Conservation (phyloP, 2,797 vertebrate genomes). For the Trachops cirrhosus region DNA sequence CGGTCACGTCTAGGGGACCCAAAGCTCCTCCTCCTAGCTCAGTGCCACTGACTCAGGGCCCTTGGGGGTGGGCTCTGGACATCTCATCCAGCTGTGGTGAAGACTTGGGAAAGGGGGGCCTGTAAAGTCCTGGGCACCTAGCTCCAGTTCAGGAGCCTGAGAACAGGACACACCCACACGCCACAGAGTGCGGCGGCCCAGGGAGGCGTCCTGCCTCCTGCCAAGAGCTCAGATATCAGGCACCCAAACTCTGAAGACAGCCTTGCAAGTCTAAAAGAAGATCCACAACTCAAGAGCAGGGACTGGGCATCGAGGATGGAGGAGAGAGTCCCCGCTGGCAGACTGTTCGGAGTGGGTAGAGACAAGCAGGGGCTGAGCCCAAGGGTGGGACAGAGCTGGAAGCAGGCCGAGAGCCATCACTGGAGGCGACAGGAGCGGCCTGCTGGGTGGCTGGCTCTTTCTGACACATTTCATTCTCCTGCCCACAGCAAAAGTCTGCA, state of each 20-base stretch:
- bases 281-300: background rate
- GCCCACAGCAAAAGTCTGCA: background rate
- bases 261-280: background rate
- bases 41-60: background rate
- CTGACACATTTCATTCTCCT: background rate
- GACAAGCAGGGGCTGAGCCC: background rate
- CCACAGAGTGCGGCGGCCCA: background rate
- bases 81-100: background rate
- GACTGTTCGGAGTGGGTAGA: rapidly evolving
- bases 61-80: background rate
- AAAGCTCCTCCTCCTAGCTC: background rate
- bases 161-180: background rate
- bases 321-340: rapidly evolving
- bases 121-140: background rate
- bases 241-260: background rate
- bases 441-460: background rate
- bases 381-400: background rate
- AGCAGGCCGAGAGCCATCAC: background rate
- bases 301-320: rapidly evolving
- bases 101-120: background rate
- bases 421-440: background rate
- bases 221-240: background rate
- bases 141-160: background rate
- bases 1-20: background rate
- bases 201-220: background rate